These are phyloP conservation scores for Balaeniceps rex DNA, from an alignment of 2,113 vertebrate species.

Conservation along the genomic window DNA sequence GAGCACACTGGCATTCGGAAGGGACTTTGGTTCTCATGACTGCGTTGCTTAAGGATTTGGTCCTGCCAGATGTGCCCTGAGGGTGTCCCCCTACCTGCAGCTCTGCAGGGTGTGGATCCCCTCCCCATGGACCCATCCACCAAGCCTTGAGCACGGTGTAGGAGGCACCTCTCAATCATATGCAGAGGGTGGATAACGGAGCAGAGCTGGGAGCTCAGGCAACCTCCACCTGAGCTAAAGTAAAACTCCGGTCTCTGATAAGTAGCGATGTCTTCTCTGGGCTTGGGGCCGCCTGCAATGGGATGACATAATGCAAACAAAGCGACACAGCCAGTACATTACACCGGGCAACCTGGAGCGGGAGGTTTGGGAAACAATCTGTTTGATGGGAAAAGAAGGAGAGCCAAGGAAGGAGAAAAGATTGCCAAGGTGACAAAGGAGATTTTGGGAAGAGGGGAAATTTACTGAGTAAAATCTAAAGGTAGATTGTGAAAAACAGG, in stretches of 20 bases:
- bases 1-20: background rate
- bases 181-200: background rate
- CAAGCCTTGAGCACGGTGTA: accelerated
- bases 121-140: accelerated
- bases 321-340: background rate
- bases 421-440: background rate
- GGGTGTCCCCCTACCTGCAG: background rate
- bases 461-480: background rate
- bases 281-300: background rate
- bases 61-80: background rate
- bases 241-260: background rate
- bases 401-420: background rate
- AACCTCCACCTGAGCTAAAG: background rate
- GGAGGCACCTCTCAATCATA: background rate
- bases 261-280: background rate
- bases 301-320: background rate
- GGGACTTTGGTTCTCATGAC: background rate
- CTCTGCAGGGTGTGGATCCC: background rate
- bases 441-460: background rate
- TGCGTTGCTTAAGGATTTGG: background rate
- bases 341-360: background rate
- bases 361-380: background rate
- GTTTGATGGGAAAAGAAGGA: background rate
- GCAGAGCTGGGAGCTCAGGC: background rate
- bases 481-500: background rate